phyloP scores from a whole-genome alignment of 23 tunicate species.

The Clavelina lepadiformis region DNA sequence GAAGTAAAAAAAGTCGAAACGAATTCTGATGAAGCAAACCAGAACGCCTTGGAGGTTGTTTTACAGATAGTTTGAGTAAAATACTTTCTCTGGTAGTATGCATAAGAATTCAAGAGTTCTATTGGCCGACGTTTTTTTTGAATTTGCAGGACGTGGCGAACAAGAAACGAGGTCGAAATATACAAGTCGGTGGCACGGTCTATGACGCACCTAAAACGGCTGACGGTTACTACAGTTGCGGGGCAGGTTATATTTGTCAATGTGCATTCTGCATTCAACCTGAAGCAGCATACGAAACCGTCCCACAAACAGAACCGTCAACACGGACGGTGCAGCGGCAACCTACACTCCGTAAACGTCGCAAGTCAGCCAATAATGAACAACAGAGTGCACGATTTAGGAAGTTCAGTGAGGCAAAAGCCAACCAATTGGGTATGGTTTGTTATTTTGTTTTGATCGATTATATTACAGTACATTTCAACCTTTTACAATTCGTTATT shows the following conservation, averaged over 20 bases:
- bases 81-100: too few species aligned
- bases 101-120: too few species aligned
- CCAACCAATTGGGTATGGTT: slow-evolving; percentile 30
- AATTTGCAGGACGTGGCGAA: too few species aligned
- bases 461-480: too few species aligned
- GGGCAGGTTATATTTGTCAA: slow-evolving; percentile 75
- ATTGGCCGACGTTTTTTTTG: not conserved
- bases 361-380: too few species aligned
- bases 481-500: too few species aligned
- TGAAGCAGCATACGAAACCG: slow-evolving; percentile 21
- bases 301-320: slow-evolving; percentile 8
- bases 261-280: slow-evolving; percentile 68
- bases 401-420: slow-evolving; percentile 46
- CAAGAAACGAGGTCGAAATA: not conserved
- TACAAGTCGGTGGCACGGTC: slow-evolving; percentile 38
- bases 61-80: too few species aligned
- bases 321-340: not conserved
- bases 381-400: too few species aligned
- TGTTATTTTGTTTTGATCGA: too few species aligned
- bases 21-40: slow-evolving; percentile 23
- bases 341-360: too few species aligned
- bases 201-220: slow-evolving; percentile 37
- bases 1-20: slow-evolving; percentile 57
- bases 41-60: slow-evolving; percentile 51
- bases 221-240: slow-evolving; percentile 76